Base-by-base conservation (phyloP, 2,888 invertebrate species). In the Hypsopygia costalis region DNA sequence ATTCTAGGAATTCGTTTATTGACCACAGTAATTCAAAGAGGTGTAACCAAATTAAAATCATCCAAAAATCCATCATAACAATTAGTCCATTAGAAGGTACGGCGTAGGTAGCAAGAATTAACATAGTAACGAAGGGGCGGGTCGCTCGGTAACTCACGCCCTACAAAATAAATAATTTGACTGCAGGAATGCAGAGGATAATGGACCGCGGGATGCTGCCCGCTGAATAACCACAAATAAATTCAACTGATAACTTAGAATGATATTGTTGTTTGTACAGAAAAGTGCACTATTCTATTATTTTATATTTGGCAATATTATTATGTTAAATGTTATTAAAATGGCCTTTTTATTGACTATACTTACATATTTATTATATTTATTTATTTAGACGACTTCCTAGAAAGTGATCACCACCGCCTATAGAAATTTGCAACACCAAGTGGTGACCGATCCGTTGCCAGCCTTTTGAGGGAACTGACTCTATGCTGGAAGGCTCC, bases 41-140 rank as follows among this genome's bases (percentile, higher is more conserved):
- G 32, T 16, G 20, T 8, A 52, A 44, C 41, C 47, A 36, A 38
- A 31, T 20, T 27, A 43, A 40, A 41, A 44, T 33, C 35, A 40
- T 40, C 41, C 36, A 33, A 50, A 46, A 58, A 49, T 44, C 40
- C 44, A 47, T 57, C 41, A 40, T 41, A 44, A 42, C 38, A 45
- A 34, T 48, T 52, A 46, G 43, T 32, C 32, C 39, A 59, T 64
- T 58, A 58, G 58, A 58, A 65, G 55, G 58, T 58, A 58, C 48
- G 32, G 44, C 52, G 52, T 58, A 63, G 77, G 80, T 76, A 76
- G 76, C 72, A 52, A 62, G 67, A 63, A 86, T 86, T 85, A 85
- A 70, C 81, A 81, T 85, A 77, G 83, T 87, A 87, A 86, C 79
- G 81, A 86, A 87, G 81, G 74, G 87, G 87, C 85, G 87, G 69